Evolutionary conservation across 2,888 invertebrate genomes (phyloP), one percentile per base, ranked within the genome.

Genomic region (Drosophila niveifrons): DNA sequence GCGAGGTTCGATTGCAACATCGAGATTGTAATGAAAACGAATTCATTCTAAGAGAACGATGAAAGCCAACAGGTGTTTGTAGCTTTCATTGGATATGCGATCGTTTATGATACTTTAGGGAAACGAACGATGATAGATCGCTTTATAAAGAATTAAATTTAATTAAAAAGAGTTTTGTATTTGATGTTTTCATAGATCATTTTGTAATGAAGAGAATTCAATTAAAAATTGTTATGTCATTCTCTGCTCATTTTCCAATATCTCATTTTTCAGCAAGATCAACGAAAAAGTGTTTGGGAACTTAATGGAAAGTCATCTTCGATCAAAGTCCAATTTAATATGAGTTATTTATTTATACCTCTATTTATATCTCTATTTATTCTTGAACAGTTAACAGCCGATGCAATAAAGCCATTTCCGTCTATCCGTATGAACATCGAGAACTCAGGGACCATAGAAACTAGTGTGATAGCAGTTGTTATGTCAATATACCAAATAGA

Each of bases 1-100:
- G 44, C 31, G 8, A 41, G 34, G 51, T 51, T 51, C 15, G 46
- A 68, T 59, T 65, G 55, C 71, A 70, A 58, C 52, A 57, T 36
- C 47, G 7, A 10, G 8, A 15, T 17, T 36, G 51, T 11, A 53
- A 41, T 41, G 52, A 10, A 41, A 53, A 36, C 36, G 23, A 13
- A 23, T 13, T 23, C 6, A 9, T 18, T 13, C 2, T 18, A 8
- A 8, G 39, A n/a, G 36, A 36, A 11, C 36, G 11, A 36, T 13
- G 13, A 10, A 41, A 0, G 13, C 15, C 15, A 8, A 1, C 13
- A 41, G 15, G 39, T 41, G 39, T 15, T 15, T 41, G 39, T 15
- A 8, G 15, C 13, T 8, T 41, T 13, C 39, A 8, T 41, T 36
- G 36, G 1, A 36, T 36, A n/a, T n/a, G 4, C 34, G 11, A 34